Conservation (phyloP, 2,113 vertebrate species). For the Himantopus leucocephalus region DNA sequence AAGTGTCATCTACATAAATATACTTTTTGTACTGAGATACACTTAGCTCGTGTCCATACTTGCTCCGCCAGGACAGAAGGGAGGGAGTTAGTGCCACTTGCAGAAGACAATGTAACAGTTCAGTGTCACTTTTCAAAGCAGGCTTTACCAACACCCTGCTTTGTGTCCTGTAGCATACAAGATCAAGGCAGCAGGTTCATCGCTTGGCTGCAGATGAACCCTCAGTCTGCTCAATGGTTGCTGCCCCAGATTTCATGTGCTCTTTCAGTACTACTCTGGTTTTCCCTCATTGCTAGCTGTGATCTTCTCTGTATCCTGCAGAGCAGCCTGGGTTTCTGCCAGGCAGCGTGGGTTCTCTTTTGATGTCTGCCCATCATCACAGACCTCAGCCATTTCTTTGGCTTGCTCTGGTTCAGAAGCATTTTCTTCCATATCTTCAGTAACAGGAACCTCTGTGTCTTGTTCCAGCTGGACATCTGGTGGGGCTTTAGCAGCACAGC, state of each 20-base stretch:
- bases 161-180: background rate
- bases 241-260: fast-evolving
- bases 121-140: background rate
- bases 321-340: background rate
- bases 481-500: background rate
- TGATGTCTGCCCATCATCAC: background rate
- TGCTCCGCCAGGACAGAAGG: too few species aligned
- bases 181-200: background rate
- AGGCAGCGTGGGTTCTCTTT: background rate
- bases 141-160: background rate
- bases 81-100: background rate
- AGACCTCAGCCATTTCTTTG: background rate
- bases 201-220: background rate
- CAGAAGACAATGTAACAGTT: background rate
- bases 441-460: background rate
- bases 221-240: fast-evolving
- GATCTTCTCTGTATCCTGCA: background rate
- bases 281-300: background rate
- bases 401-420: background rate
- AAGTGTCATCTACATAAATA: background rate
- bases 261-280: background rate
- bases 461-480: background rate
- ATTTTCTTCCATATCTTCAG: background rate
- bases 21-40: background rate
- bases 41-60: background rate